These are phyloP conservation scores for Lottia gigantea DNA, from an alignment of 2,888 invertebrate species.

Conservation along the genomic window DNA sequence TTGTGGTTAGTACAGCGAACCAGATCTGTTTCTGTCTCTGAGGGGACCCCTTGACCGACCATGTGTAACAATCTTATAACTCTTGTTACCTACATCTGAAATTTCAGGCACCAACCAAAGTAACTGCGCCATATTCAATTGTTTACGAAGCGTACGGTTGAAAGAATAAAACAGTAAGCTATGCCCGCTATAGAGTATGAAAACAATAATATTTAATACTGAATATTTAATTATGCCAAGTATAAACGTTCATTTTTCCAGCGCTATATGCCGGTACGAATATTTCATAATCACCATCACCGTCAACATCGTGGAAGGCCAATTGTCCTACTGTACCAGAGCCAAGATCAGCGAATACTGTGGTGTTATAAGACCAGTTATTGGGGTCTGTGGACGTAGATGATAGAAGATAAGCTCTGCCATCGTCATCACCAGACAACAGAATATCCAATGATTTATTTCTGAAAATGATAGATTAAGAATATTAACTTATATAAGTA, in stretches of 20 bases:
- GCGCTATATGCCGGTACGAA: slow-evolving; percentile 52
- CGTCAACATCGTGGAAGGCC: slow-evolving; percentile 43
- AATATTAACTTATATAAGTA: too few species aligned
- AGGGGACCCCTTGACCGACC: too few species aligned
- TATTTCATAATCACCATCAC: slow-evolving; percentile 45
- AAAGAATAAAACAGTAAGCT: too few species aligned
- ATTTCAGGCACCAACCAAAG: too few species aligned
- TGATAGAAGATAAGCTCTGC: slow-evolving; percentile 39
- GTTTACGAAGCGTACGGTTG: too few species aligned
- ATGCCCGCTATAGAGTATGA: too few species aligned
- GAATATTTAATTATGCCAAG: slow-evolving; percentile 24
- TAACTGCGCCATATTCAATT: too few species aligned
- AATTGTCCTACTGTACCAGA: slow-evolving; percentile 45
- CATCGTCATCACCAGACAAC: slow-evolving; percentile 54
- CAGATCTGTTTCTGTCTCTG: too few species aligned
- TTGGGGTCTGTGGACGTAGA: slow-evolving; percentile 28
- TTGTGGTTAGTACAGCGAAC: too few species aligned
- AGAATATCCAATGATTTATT: slow-evolving; percentile 39
- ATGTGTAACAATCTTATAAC: too few species aligned
- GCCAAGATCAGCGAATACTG: slow-evolving; percentile 38
- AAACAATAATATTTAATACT: too few species aligned
- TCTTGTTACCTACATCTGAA: too few species aligned
- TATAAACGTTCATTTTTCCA: slow-evolving; percentile 44
- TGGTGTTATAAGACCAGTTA: slow-evolving; percentile 41
- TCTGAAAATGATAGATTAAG: slow-evolving; percentile 18